Evolutionary conservation across 2,888 invertebrate genomes (phyloP), one percentile per base, ranked within the genome.

Genomic region (Dryobotodes eremita): DNA sequence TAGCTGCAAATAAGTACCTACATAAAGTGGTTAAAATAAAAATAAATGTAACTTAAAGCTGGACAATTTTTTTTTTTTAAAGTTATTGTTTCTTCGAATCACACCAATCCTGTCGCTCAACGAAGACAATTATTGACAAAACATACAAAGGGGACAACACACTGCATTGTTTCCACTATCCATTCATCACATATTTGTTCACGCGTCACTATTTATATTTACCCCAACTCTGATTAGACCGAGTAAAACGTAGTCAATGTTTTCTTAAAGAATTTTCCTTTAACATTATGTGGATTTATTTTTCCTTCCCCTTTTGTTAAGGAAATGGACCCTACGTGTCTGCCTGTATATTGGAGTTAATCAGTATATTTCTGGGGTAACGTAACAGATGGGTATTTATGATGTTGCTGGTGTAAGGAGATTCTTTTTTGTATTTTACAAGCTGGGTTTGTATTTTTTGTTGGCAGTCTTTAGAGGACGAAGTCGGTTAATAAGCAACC

Each of bases 281-380:
- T 74, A 86, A 75, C 86, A 80, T 82, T 69, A 84, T 77, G 57
- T 77, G 73, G 84, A 87, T 89, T 89, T 87, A 83, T 86, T 85
- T 83, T 82, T 71, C 73, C 79, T 80, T 82, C 64, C 78, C 70
- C 75, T 69, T 78, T 79, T 87, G 86, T 79, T 83, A 80, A 71
- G 86, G 86, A 86, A 89, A 89, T 89, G 71, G 78, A 20, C 26
- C 23, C 62, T 80, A 88, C 89, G 89, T 88, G 86, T 81, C 71
- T 76, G 62, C 23, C 36, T 74, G 57, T 84, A 74, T 75, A 68
- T 79, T 64, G 74, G 36, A 57, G 70, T 82, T 86, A 88, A 87
- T 88, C 86, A 81, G 79, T 83, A 75, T 79, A 77, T 82, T 80
- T 75, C 76, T 71, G 10, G 57, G n/a, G 61, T 74, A 72, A 71